Conservation (phyloP, 2,888 invertebrate species). For the Nomada flava region DNA sequence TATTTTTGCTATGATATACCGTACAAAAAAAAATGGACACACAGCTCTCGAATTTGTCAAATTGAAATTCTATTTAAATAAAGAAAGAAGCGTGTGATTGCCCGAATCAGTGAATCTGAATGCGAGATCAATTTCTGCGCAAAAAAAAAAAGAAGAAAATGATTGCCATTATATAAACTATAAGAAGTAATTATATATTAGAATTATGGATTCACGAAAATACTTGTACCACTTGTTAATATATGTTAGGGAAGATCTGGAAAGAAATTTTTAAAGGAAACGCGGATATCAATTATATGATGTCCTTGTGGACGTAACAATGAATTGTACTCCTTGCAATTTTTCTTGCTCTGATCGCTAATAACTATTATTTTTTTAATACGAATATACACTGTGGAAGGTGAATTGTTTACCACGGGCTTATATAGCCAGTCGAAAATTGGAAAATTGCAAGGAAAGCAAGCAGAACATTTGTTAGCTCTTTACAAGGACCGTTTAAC, state of each 20-base stretch:
- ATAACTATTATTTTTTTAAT: neutral
- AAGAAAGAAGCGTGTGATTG: neutral
- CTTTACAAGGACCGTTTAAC: conserved; percentile 37
- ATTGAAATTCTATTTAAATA: neutral
- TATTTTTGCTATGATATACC: conserved; percentile 1
- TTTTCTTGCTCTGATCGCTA: conserved; percentile 2
- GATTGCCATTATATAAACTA: conserved; percentile 13
- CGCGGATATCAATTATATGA: conserved; percentile 25
- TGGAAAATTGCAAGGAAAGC: conserved; percentile 48
- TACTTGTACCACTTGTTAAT: conserved; percentile 16
- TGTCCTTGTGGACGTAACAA: conserved; percentile 42
- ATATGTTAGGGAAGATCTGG: neutral
- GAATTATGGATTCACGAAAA: conserved; percentile 8
- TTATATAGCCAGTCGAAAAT: neutral
- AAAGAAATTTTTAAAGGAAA: conserved; percentile 6
- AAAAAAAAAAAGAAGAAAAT: neutral
- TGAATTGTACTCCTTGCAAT: conserved; percentile 36
- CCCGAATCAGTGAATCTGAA: neutral
- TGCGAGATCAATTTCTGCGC: conserved; percentile 21
- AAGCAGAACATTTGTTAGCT: conserved; percentile 37
- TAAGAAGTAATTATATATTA: conserved; percentile 7
- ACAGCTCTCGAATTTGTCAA: too few species aligned
- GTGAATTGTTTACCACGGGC: neutral
- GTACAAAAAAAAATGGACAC: neutral
- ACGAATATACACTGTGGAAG: neutral